Evolutionary conservation across 2,113 vertebrate species (phyloP).

Genomic region (Ophthalmolycus amberensis): DNA sequence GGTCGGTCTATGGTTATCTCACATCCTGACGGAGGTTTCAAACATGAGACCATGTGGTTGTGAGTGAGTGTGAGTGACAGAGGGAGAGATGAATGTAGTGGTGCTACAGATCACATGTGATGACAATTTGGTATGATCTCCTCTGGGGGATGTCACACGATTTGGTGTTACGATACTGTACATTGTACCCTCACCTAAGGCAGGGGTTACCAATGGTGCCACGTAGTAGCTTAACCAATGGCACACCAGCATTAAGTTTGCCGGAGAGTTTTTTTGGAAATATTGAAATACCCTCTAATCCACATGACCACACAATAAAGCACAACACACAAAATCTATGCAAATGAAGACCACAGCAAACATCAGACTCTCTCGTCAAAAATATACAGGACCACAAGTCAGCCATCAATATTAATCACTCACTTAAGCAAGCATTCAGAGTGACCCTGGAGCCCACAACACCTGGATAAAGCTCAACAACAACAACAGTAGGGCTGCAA

Average conservation of each 20-base stretch:
- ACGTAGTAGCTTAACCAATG: not conserved
- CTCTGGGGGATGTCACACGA: not conserved
- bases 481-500: not conserved
- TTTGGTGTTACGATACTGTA: not conserved
- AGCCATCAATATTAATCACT: not conserved
- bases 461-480: not conserved
- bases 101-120: not conserved
- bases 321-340: not conserved
- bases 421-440: not conserved
- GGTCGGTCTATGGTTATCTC: not conserved
- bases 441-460: not conserved
- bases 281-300: too few species aligned
- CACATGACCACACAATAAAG: not conserved
- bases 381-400: not conserved
- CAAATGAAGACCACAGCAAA: not conserved
- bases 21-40: slow-evolving; percentile 22
- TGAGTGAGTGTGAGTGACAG: not conserved
- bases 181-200: not conserved
- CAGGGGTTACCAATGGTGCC: not conserved
- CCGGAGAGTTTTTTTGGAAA: too few species aligned
- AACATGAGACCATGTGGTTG: not conserved
- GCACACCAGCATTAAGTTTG: not conserved
- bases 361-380: not conserved
- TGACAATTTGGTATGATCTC: not conserved
- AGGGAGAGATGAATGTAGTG: not conserved